Base-by-base conservation (phyloP, 2,113 vertebrate genomes). In the Limnothrissa miodon region DNA sequence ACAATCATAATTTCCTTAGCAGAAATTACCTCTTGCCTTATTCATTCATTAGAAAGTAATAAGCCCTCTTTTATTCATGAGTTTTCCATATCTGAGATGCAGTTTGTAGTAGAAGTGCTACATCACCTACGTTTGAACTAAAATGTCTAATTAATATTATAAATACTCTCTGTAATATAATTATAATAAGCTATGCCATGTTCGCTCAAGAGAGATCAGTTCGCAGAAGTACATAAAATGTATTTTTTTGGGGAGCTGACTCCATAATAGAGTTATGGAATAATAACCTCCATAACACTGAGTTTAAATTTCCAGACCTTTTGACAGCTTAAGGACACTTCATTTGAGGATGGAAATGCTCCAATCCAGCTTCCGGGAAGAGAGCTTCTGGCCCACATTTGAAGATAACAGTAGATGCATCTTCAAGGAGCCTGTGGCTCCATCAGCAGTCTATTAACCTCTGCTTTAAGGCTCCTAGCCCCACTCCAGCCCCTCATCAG, bases 381-480 rank as follows among this genome's bases (percentile, higher is more conserved):
- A 11, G 59, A 62, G 59, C 1, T 62, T 62, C 59, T 62, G 9
- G 9, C 5, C 13, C 25, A 62, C 59, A 29, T 74, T 36, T 39
- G 51, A 56, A 56, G 51, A 56, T 56, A 56, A 21, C 51, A 56
- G 51, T 56, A n/a, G 51, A 53, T n/a, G 51, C 51, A 23, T 56
- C 29, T 74, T 74, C 13, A 36, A 36, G 8, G 33, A 74, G 10
- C 2, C n/a, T 29, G 19, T 5, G 29, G 33, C 36, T 74, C 33
- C 66, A 39, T 36, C 66, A 74, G 66, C 59, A 62, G 25, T 8
- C 66, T 74, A 74, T 74, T 74, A 74, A 74, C 66, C 25, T 74
- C 66, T 74, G 9, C 33, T 74, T 74, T 29, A 74, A 74, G 66
- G 36, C 25, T 17, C 11, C 21, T 74, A 36, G 9, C 66, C 33